phyloP scores from a whole-genome alignment of 2,113 vertebrate genomes.

The Solenodon paradoxus region DNA sequence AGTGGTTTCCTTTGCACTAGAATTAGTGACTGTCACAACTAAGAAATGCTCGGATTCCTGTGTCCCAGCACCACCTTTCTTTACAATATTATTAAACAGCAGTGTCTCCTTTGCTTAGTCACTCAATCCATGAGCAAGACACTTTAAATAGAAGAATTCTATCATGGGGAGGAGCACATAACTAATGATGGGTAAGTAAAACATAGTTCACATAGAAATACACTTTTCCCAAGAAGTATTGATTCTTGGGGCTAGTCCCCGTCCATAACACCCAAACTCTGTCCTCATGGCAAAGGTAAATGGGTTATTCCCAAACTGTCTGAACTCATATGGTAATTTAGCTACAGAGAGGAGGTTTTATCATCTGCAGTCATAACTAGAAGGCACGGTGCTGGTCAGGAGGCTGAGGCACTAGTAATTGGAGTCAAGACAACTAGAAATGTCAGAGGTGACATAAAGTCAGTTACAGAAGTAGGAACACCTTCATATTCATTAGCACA shows the following conservation, averaged over 20 bases:
- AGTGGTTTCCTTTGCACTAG: not conserved
- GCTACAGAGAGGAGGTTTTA: not conserved
- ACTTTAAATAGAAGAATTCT: not conserved
- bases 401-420: too few relatives aligned
- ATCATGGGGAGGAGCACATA: too few relatives aligned
- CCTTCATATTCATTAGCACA: not conserved
- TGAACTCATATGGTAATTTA: rapidly evolving
- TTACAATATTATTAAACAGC: not conserved
- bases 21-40: not conserved
- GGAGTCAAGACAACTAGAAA: not conserved
- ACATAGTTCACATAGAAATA: not conserved
- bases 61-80: too few relatives aligned
- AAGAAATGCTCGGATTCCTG: not conserved
- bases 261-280: not conserved
- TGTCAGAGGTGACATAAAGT: too few relatives aligned
- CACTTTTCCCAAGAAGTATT: not conserved
- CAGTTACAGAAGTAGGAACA: not conserved
- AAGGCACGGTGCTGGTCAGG: rapidly evolving
- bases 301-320: rapidly evolving
- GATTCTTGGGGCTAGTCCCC: not conserved
- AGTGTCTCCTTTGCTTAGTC: not conserved
- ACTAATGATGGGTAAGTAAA: not conserved
- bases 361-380: rapidly evolving
- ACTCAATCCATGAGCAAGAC: not conserved
- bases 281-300: not conserved